Conservation (phyloP, 2,888 invertebrate genomes). For the Eupithecia subfuscata region DNA sequence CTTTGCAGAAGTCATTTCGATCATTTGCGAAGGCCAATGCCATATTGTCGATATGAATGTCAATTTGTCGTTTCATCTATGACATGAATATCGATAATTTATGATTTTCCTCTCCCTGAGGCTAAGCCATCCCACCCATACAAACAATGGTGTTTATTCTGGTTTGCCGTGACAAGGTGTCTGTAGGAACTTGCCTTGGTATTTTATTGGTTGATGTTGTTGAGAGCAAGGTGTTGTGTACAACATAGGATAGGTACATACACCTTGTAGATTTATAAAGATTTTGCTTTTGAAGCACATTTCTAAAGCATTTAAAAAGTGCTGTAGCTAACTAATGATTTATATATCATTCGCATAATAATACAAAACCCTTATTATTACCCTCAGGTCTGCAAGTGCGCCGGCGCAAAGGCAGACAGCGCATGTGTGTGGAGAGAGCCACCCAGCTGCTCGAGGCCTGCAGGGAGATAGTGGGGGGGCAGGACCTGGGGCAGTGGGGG, state of each 20-base stretch:
- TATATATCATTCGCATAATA: too few species aligned
- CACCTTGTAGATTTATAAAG: too few species aligned
- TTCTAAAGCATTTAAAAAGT: too few species aligned
- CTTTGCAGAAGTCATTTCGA: neutral
- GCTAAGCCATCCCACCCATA: slow-evolving; percentile 16
- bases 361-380: too few species aligned
- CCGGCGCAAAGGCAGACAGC: slow-evolving; percentile 86
- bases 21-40: neutral
- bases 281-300: too few species aligned
- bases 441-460: slow-evolving; percentile 91
- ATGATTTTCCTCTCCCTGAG: slow-evolving; percentile 17
- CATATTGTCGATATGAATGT: slow-evolving; percentile 2
- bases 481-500: slow-evolving; percentile 92
- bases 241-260: neutral
- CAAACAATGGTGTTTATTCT: slow-evolving; percentile 32
- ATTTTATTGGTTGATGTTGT: slow-evolving; percentile 13
- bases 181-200: slow-evolving; percentile 40
- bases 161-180: slow-evolving; percentile 39
- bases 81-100: slow-evolving; percentile 8
- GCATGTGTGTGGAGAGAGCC: slow-evolving; percentile 93
- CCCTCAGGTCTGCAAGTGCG: slow-evolving; percentile 84
- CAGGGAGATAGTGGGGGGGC: slow-evolving; percentile 87
- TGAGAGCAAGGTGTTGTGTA: neutral
- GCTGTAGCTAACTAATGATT: too few species aligned
- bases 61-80: neutral